phyloP scores from a whole-genome alignment of 2,113 vertebrate species.

The Galeopterus variegatus region DNA sequence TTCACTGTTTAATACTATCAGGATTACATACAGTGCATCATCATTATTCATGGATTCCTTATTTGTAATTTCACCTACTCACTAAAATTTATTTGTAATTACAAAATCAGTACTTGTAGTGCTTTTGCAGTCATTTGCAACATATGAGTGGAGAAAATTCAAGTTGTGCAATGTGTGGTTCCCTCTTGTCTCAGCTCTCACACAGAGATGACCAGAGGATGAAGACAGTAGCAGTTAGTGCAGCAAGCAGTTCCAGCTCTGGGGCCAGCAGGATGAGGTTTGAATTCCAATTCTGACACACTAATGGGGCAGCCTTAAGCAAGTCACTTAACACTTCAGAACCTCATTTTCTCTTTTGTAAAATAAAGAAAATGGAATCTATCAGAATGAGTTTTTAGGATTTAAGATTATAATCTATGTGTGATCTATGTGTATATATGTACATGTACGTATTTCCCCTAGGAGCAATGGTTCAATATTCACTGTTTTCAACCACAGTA shows the following conservation, averaged over 20 bases:
- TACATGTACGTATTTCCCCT: not conserved
- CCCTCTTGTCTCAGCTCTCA: not conserved
- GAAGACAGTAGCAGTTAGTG: not conserved
- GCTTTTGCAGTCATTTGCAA: not conserved
- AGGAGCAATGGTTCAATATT: not conserved
- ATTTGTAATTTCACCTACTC: not conserved
- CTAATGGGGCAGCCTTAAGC: not conserved
- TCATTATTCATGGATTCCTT: not conserved
- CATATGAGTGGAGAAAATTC: not conserved
- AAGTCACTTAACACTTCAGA: not conserved
- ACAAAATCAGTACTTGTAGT: not conserved
- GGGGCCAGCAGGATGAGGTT: too few species aligned
- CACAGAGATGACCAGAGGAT: not conserved
- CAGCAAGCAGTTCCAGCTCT: too few species aligned
- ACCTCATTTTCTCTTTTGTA: not conserved
- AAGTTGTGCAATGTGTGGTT: not conserved
- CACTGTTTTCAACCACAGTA: not conserved
- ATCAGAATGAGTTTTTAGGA: not conserved
- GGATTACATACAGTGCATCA: not conserved
- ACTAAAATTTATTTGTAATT: not conserved
- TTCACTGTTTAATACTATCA: not conserved
- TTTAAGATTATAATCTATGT: not conserved
- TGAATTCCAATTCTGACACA: not conserved
- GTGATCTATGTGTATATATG: not conserved
- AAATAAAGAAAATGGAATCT: not conserved